Conservation (phyloP, 1,140 invertebrate genomes). For the Mylabris phalerata region DNA sequence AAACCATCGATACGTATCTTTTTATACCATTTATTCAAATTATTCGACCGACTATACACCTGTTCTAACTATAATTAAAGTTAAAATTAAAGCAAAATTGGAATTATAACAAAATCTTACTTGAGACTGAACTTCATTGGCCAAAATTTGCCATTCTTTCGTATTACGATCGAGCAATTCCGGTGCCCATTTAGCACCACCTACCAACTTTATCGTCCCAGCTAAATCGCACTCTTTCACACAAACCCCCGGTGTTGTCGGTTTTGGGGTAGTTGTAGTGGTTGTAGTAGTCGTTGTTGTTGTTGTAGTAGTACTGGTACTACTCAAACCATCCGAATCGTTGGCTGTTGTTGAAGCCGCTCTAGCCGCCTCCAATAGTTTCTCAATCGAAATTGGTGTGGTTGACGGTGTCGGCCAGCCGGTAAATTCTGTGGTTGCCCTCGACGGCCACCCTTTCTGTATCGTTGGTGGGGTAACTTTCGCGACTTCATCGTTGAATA, state of each 20-base stretch:
- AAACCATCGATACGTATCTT: slow-evolving; percentile 73
- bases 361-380: slow-evolving; percentile 65
- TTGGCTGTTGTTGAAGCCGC: slow-evolving; percentile 51
- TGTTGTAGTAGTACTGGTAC: slow-evolving; percentile 48
- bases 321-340: too few species aligned
- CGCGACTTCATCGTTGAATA: slow-evolving; percentile 32
- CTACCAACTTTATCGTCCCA: slow-evolving; percentile 75
- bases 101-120: slow-evolving; percentile 41
- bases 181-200: slow-evolving; percentile 74
- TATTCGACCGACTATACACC: slow-evolving; percentile 66
- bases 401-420: slow-evolving; percentile 81
- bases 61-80: slow-evolving; percentile 63
- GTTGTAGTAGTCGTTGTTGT: slow-evolving; percentile 72
- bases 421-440: slow-evolving; percentile 80
- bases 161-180: slow-evolving; percentile 81
- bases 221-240: slow-evolving; percentile 71
- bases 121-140: slow-evolving; percentile 70
- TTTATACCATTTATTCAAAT: slow-evolving; percentile 74
- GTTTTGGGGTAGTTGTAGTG: slow-evolving; percentile 61
- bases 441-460: slow-evolving; percentile 72
- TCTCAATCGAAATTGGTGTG: slow-evolving; percentile 75
- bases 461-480: slow-evolving; percentile 56
- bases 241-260: slow-evolving; percentile 76
- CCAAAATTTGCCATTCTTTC: slow-evolving; percentile 73
- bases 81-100: not conserved